Percentiles rank a stretch among this genome's conserved stretches.
phyloP scores from a whole-genome alignment of 2,888 invertebrate species.

The Autographa gamma region DNA sequence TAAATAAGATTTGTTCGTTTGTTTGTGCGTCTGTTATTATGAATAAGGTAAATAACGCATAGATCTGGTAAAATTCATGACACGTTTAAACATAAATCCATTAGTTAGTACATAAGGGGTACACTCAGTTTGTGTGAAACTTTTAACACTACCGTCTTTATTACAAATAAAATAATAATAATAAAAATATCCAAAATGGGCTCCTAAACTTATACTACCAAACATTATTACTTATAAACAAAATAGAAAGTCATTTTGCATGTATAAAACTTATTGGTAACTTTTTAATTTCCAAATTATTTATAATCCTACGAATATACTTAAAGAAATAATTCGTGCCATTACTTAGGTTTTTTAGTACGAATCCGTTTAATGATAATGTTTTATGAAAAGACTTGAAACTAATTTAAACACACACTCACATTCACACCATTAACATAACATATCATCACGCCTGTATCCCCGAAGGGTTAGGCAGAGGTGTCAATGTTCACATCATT shows the following conservation, averaged over 20 bases:
- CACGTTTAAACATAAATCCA: slow-evolving; percentile 55
- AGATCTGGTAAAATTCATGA: slow-evolving; percentile 48
- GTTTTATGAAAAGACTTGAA: too few species aligned
- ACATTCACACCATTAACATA: not conserved
- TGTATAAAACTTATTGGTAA: slow-evolving; percentile 1
- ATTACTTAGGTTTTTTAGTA: not conserved
- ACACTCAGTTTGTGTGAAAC: slow-evolving; percentile 22
- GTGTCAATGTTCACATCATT: too few species aligned
- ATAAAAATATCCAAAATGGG: not conserved
- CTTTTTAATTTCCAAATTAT: slow-evolving; percentile 5
- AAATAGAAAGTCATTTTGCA: not conserved
- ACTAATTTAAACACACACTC: too few species aligned
- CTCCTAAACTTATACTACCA: not conserved
- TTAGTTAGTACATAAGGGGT: slow-evolving; percentile 43
- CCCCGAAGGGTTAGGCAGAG: too few species aligned
- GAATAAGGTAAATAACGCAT: slow-evolving; percentile 7
- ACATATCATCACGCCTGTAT: too few species aligned
- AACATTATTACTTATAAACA: not conserved
- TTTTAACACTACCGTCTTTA: not conserved
- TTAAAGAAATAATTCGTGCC: not conserved
- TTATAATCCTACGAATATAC: not conserved
- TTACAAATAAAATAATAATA: not conserved
- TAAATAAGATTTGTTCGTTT: not conserved
- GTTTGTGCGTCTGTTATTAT: slow-evolving; percentile 32
- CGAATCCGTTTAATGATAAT: not conserved